Evolutionary conservation across 2,797 vertebrate species (phyloP).

Genomic region (Diplodus sargus): DNA sequence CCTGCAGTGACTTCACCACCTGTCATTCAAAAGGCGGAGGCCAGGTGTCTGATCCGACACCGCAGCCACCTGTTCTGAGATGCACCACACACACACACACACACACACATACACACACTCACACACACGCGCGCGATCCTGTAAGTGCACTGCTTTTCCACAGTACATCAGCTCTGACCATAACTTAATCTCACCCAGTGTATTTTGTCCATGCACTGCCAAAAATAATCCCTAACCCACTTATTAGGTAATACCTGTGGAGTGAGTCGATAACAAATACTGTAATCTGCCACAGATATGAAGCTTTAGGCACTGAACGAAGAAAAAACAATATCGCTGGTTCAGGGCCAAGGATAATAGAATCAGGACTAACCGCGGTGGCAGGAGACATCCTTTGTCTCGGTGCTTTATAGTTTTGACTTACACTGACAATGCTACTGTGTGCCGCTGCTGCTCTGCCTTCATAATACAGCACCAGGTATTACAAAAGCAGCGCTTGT

Average conservation of each 20-base stretch:
- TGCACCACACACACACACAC: conserved; percentile 5
- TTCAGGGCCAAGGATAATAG: conserved; percentile 54
- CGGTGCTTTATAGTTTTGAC: conserved; percentile 57
- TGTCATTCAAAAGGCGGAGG: conserved; percentile 74
- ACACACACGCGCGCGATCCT: conserved; percentile 8
- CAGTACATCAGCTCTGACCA: conserved; percentile 41
- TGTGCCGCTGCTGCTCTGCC: conserved; percentile 42
- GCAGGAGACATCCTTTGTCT: conserved; percentile 60
- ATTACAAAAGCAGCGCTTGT: conserved; percentile 63
- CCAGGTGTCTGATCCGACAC: conserved; percentile 70
- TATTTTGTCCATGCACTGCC: conserved; percentile 32
- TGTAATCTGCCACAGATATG: conserved; percentile 66
- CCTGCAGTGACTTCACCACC: conserved; percentile 72
- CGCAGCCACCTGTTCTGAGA: conserved; percentile 69
- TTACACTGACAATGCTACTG: conserved; percentile 45
- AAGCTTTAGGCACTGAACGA: conserved; percentile 53
- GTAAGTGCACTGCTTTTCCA: conserved; percentile 39
- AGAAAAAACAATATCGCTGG: conserved; percentile 50
- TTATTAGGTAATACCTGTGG: conserved; percentile 71
- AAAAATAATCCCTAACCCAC: conserved; percentile 70
- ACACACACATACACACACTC: conserved; percentile 11
- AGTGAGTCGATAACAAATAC: conserved; percentile 70
- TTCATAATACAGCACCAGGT: conserved; percentile 61
- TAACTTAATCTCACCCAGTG: conserved; percentile 53
- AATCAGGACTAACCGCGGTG: conserved; percentile 47